Evolutionary conservation across 2,113 vertebrate genomes (phyloP).

Genomic region (Carlito syrichta): DNA sequence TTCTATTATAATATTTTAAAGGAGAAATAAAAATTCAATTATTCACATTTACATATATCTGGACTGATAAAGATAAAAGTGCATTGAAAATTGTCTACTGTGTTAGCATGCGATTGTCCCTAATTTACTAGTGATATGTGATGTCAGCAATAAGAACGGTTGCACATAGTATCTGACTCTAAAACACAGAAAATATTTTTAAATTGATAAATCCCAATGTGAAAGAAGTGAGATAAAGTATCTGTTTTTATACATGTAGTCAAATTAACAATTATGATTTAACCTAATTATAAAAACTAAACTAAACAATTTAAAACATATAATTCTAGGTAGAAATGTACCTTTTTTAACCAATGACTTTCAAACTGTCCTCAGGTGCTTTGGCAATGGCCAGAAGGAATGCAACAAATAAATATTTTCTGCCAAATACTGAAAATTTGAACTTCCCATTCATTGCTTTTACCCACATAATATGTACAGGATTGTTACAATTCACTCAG

Average conservation of each 20-base stretch:
- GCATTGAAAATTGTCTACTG: slow-evolving; percentile 3
- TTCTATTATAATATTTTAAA: slow-evolving; percentile 4
- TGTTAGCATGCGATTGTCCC: slow-evolving; percentile 27
- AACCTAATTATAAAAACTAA: background rate
- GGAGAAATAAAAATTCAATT: background rate
- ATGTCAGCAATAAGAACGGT: slow-evolving; percentile 14
- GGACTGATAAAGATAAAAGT: slow-evolving; percentile 39
- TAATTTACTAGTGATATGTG: background rate
- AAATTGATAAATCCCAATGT: background rate
- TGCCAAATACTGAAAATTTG: background rate
- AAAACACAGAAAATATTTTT: slow-evolving; percentile 5
- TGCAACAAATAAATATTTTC: background rate
- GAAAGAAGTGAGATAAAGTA: background rate
- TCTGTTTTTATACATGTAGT: background rate
- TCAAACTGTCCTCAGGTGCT: background rate
- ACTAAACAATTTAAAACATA: background rate
- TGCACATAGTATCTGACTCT: background rate
- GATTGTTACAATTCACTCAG: background rate
- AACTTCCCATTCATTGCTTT: background rate
- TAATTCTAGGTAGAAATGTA: background rate
- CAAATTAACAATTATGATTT: background rate
- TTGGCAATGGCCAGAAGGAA: background rate
- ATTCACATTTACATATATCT: background rate
- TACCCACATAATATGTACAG: background rate
- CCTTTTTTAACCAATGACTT: background rate